Conservation (phyloP, 2,113 vertebrate species). For the Forbesichthys agassizii region DNA sequence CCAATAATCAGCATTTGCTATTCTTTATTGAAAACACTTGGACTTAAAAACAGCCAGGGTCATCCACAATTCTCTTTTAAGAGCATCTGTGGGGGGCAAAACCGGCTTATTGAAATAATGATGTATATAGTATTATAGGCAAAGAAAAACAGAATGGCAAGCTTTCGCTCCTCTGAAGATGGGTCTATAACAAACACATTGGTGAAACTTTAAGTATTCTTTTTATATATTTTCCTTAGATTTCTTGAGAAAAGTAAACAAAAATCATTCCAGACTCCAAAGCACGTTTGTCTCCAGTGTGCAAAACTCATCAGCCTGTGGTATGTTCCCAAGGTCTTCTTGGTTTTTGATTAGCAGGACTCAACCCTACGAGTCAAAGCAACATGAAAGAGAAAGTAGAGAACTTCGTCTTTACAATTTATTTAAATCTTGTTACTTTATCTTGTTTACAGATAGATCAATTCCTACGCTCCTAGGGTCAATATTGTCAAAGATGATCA, state of each 20-base stretch:
- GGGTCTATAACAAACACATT: slow-evolving; percentile 60
- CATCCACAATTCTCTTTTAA: slow-evolving; percentile 75
- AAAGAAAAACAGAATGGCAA: slow-evolving; percentile 38
- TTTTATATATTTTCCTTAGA: slow-evolving; percentile 74
- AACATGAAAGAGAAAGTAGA: slow-evolving; percentile 66
- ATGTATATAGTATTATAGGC: slow-evolving; percentile 57
- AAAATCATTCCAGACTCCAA: slow-evolving; percentile 63
- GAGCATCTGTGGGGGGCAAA: slow-evolving; percentile 65
- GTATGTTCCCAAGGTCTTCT: slow-evolving; percentile 64
- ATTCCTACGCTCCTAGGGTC: slow-evolving; percentile 59
- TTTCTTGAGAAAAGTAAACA: slow-evolving; percentile 65
- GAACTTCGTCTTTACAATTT: slow-evolving; percentile 56
- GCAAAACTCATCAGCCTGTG: slow-evolving; percentile 65
- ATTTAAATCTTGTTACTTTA: slow-evolving; percentile 61
- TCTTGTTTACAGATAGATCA: slow-evolving; percentile 71
- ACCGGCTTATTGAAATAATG: slow-evolving; percentile 73
- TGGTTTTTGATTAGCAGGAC: slow-evolving; percentile 60
- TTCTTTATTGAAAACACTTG: slow-evolving; percentile 70
- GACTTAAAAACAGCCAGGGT: slow-evolving; percentile 63
- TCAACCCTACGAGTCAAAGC: slow-evolving; percentile 54
- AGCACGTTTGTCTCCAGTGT: slow-evolving; percentile 59
- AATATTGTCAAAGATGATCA: slow-evolving; percentile 60
- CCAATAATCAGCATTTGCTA: slow-evolving; percentile 56
- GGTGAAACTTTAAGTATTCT: slow-evolving; percentile 74
- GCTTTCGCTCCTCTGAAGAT: slow-evolving; percentile 67